Conservation (phyloP, 2,888 invertebrate species). For the Halocaridina rubra region DNA sequence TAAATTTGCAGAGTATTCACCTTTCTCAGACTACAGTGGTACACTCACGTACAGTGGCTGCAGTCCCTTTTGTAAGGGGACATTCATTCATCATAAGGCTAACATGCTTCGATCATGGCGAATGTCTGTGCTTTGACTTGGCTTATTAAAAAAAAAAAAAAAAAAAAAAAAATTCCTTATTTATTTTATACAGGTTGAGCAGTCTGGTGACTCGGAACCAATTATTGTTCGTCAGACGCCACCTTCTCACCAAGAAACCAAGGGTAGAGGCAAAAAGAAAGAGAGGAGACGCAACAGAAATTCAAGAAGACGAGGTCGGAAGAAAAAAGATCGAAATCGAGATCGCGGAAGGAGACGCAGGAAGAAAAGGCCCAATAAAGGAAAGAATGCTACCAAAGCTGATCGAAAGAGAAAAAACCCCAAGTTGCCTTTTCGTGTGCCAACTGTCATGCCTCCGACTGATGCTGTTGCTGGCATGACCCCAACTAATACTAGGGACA, state of each 20-base stretch:
- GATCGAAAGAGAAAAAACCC: slow-evolving; percentile 34
- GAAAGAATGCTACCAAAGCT: slow-evolving; percentile 20
- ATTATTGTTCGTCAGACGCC: neutral
- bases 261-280: neutral
- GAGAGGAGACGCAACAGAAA: neutral
- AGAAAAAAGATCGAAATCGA: neutral
- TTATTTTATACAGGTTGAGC: neutral
- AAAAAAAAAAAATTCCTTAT: too few species aligned
- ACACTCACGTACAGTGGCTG: too few species aligned
- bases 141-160: too few species aligned
- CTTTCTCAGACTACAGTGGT: too few species aligned
- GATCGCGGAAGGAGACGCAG: slow-evolving; percentile 17
- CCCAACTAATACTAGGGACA: neutral
- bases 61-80: too few species aligned
- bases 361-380: neutral
- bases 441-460: slow-evolving; percentile 9
- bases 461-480: neutral
- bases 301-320: neutral
- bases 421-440: slow-evolving; percentile 34
- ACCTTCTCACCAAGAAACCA: neutral
- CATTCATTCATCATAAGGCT: too few species aligned
- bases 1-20: too few species aligned
- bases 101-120: too few species aligned
- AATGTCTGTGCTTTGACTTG: too few species aligned
- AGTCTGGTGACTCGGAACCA: neutral